Base-by-base conservation (phyloP, 2,797 vertebrate species). In the Pangasius sanitwongsei region DNA sequence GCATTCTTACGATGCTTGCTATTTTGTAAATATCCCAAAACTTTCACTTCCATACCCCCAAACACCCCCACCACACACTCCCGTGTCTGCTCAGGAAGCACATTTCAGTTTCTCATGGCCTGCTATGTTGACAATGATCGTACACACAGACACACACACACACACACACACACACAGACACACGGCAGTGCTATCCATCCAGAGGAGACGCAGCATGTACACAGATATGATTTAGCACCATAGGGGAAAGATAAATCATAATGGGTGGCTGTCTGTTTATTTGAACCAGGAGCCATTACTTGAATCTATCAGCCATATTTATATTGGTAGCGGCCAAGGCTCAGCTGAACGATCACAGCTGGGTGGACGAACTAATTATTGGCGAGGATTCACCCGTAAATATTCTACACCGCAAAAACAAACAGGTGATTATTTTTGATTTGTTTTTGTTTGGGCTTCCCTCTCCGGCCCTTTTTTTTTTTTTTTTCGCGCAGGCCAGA, bases 271-370 rank as follows among this genome's bases (percentile, higher is more conserved):
- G 92, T 95, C 77, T 96, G 96, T 96, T 96, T 96, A 96, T 96
- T 96, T 96, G 94, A 96, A 95, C 95, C 94, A 89, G 94, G 93
- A 95, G 95, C 95, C 95, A 96, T 96, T 95, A 96, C 94, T 95
- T 94, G 94, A 94, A 94, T 95, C 95, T 94, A 93, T 95, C 92
- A 92, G 91, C 90, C 89, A 83, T 95, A 96, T 96, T 96, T 96
- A 96, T 95, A 95, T 92, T 94, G 87, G 89, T 89, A 89, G 89
- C 94, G 94, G 95, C 95, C 95, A 95, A 93, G 94, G 94, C 95
- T 92, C 94, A 94, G 95, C 94, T 91, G 81, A 89, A 63, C 85
- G 89, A 93, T 90, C 91, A 87, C 91, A 89, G 90, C 91, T 89
- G 91, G 87, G 78, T 57, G 55, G 93, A 91, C 92, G 92, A 41